Percentiles rank a stretch among this genome's conserved stretches.
phyloP scores from a whole-genome alignment of 2,888 invertebrate genomes.

The Germaria angustata region DNA sequence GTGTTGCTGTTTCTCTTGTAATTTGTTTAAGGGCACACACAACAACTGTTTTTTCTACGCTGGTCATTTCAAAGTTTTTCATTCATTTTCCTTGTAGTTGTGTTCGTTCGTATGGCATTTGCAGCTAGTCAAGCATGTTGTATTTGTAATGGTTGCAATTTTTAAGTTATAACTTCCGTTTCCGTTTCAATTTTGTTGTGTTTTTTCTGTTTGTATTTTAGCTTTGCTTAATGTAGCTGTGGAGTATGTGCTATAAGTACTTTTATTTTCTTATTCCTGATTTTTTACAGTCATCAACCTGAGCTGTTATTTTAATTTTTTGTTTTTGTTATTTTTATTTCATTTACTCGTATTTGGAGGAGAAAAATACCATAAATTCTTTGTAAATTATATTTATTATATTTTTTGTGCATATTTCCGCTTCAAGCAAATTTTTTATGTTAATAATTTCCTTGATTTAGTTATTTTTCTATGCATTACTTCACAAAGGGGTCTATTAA shows the following conservation, averaged over 20 bases:
- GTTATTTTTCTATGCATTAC: neutral
- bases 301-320: too few species aligned
- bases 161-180: slow-evolving; percentile 59
- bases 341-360: neutral
- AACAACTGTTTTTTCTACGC: neutral
- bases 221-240: neutral
- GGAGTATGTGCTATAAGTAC: neutral
- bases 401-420: neutral
- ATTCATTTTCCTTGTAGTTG: neutral
- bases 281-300: slow-evolving; percentile 1
- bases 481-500: slow-evolving; percentile 7
- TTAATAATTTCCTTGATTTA: slow-evolving; percentile 31
- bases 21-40: slow-evolving; percentile 23
- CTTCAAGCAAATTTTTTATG: neutral
- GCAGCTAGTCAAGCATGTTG: slow-evolving; percentile 30
- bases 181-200: neutral
- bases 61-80: neutral
- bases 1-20: slow-evolving; percentile 5
- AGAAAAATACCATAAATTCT: slow-evolving; percentile 32
- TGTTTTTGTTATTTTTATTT: neutral
- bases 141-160: slow-evolving; percentile 36
- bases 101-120: neutral
- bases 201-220: neutral
- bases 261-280: neutral
- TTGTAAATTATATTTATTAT: slow-evolving; percentile 33